These are phyloP conservation scores for Smutsia temminckii DNA, from an alignment of 2,797 vertebrate species.

Conservation along the genomic window DNA sequence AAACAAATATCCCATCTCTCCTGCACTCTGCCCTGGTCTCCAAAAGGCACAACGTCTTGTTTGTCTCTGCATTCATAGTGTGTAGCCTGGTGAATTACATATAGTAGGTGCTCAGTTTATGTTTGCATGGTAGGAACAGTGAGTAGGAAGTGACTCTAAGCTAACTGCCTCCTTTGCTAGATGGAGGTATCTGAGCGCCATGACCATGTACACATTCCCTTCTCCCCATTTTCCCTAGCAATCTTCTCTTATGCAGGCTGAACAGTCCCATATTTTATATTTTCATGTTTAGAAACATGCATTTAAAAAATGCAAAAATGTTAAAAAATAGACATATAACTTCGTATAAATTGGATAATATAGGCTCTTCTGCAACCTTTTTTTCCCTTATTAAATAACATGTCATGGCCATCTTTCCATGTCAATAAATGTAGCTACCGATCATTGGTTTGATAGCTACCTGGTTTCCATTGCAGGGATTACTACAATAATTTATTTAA, in stretches of 20 bases:
- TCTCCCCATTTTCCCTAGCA: neutral
- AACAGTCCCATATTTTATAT: neutral
- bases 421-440: conserved; percentile 55
- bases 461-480: conserved; percentile 45
- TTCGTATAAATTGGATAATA: neutral
- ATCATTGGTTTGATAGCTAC: conserved; percentile 61
- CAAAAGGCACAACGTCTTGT: neutral
- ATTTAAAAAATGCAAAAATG: neutral
- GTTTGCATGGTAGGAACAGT: neutral
- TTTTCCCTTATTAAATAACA: conserved; percentile 22
- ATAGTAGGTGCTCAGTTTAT: neutral
- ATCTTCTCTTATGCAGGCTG: neutral
- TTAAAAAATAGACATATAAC: neutral
- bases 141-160: neutral
- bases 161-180: neutral
- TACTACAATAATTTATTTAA: conserved; percentile 59
- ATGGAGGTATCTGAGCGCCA: neutral
- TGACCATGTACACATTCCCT: accelerated
- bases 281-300: conserved; percentile 9
- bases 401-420: conserved; percentile 19
- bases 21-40: neutral
- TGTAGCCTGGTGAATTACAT: neutral
- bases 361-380: neutral
- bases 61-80: neutral
- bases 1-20: neutral